Base-by-base conservation (phyloP, 2,797 vertebrate species). In the Pelochelys cantorii region DNA sequence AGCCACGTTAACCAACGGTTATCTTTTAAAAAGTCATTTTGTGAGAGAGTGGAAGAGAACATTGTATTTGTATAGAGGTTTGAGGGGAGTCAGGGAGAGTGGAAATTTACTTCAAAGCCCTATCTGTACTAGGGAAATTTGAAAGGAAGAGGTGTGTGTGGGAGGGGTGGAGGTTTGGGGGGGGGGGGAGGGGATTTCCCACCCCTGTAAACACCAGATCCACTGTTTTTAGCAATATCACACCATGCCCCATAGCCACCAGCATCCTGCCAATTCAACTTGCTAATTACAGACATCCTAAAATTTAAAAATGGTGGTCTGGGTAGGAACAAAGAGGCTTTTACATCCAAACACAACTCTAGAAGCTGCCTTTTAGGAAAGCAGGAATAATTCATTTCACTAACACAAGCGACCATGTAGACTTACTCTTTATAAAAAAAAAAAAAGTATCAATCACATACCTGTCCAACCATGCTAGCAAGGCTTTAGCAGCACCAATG, bases 391-490 rank as follows among this genome's bases (percentile, higher is more conserved):
- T 7, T 71, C 17, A 3, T 37, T 14, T 59, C 71, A 54, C 1
- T 81, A 37, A 2, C 86, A 48, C 23, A 92, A 56, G 86, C 42
- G 54, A 79, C 86, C 81, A 88, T 5, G 68, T 62, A n/a, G 65
- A 87, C 48, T 59, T 55, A 18, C 82, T 53, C 25, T 81, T 71
- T 59, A 23, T 37, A 37, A 37, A 37, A 37, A 37, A 37, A 37
- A 37, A 37, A 37, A 37, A 37, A 37, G 22, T 80, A 9, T 2
- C 10, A 4, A 2, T 57, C 18, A 77, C 97, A 93, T 97, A 99
- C 99, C 99, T 98, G 98, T 99, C 99, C 90, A 99, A 95, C 99
- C 99, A 99, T 0, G 98, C 98, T 90, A 99, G 97, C 97, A 99
- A 98, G 83, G 98, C 98, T 97, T 99, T 99, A 75, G 99, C 99